Base-by-base conservation (phyloP, 2,797 vertebrate species). In the Fundulus diaphanus region DNA sequence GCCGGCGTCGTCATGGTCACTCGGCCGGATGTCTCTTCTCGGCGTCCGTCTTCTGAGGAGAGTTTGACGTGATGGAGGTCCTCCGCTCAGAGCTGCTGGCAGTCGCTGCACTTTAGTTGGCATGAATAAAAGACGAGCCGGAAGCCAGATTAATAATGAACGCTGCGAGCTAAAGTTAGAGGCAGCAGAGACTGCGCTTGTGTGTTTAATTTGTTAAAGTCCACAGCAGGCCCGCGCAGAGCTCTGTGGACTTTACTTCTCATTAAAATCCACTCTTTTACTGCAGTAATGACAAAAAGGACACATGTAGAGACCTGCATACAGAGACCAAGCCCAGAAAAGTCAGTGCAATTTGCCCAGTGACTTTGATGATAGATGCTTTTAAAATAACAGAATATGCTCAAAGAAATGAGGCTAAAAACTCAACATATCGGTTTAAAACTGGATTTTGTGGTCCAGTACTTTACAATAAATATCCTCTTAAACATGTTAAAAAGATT, bases 71-170 rank as follows among this genome's bases (percentile, higher is more conserved):
- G 87, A 80, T 65, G 87, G 84, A 83, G 83, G 74, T 74, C 80
- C n/a, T 2, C 80, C 54, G 84, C 68, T 89, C 54, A 68, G 77
- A 73, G 88, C 91, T 85, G 82, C 77, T 67, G 84, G 81, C 82
- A 57, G 81, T 67, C 73, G 77, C 87, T 85, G 90, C 90, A 91
- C 89, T 92, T 92, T 91, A 88, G 87, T 82, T 67, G 68, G 71
- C 85, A 93, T 93, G 80, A 93, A 93, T 93, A 93, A 94, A 92
- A 91, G 74, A 94, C 6, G 72, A 93, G 86, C 76, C 52, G 46
- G 80, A 89, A 59, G 80, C 69, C 20, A 66, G 82, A 92, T 93
- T 84, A 92, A 92, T 92, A 92, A 92, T 93, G 89, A 89, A 93
- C 68, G 63, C 4, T 4, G 13, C 0, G 83, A 83, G 87, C 90